A percentile compares a stretch with the other conserved stretches of the same genome.
phyloP scores from a whole-genome alignment of 2,888 invertebrate species.

The Marronus borbonicus region DNA sequence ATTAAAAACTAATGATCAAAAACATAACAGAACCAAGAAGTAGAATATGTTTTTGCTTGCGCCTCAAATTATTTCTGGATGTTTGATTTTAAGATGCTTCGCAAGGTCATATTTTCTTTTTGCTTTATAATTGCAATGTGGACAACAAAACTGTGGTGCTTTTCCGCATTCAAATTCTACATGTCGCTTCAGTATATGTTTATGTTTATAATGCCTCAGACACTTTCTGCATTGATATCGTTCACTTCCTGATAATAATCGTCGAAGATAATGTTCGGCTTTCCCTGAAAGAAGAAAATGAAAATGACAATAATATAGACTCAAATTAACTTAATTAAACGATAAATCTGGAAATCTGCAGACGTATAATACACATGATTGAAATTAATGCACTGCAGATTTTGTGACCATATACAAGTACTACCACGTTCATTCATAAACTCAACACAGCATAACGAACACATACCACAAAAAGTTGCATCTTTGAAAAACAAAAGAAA shows the following conservation, averaged over 20 bases:
- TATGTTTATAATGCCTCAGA: slow-evolving; percentile 72
- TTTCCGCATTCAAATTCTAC: slow-evolving; percentile 74
- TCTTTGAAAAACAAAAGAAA: too few relatives aligned
- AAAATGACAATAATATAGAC: not conserved
- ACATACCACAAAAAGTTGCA: too few relatives aligned
- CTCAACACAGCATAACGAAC: too few relatives aligned
- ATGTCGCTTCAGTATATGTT: slow-evolving; percentile 73
- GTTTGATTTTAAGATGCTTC: slow-evolving; percentile 49
- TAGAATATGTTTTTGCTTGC: too few relatives aligned
- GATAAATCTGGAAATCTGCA: too few relatives aligned
- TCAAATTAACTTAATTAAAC: too few relatives aligned
- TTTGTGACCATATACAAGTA: too few relatives aligned
- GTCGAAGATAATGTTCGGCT: slow-evolving; percentile 43
- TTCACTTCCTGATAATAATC: slow-evolving; percentile 35
- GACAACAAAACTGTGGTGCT: slow-evolving; percentile 57
- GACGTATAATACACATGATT: too few relatives aligned
- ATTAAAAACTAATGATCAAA: too few relatives aligned
- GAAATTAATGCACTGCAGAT: too few relatives aligned
- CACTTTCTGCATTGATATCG: slow-evolving; percentile 70
- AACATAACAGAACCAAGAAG: too few relatives aligned
- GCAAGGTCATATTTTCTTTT: slow-evolving; percentile 51
- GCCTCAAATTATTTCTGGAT: slow-evolving; percentile 8
- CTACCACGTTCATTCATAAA: too few relatives aligned
- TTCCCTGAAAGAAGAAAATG: slow-evolving; percentile 42
- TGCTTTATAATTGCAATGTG: slow-evolving; percentile 45